These are phyloP conservation scores for Zhuqinia jingwanae DNA, from an alignment of 2,888 invertebrate species.

Conservation along the genomic window DNA sequence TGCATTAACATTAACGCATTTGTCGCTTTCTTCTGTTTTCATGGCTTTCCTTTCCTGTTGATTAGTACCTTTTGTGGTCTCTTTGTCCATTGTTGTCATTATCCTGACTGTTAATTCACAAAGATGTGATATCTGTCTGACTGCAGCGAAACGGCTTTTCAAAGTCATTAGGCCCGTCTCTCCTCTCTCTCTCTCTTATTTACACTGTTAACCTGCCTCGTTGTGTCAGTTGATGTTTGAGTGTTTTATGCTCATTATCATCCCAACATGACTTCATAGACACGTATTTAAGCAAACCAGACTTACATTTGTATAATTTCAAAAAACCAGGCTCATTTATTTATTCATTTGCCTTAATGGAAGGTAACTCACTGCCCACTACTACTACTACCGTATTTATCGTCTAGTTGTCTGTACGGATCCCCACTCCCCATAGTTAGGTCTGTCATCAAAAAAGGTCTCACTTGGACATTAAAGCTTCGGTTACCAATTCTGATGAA, in stretches of 20 bases:
- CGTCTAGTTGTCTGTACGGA: too few species aligned
- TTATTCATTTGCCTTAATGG: slow-evolving; percentile 22
- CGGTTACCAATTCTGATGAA: not conserved
- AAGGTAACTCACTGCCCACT: not conserved
- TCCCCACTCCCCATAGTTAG: not conserved
- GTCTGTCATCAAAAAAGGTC: slow-evolving; percentile 37
- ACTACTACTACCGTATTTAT: not conserved
- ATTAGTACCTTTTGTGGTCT: slow-evolving; percentile 59
- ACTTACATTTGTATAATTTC: too few species aligned
- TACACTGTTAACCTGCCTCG: not conserved
- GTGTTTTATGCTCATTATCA: slow-evolving; percentile 15
- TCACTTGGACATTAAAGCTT: not conserved
- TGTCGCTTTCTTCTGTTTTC: slow-evolving; percentile 7
- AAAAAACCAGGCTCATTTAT: slow-evolving; percentile 38
- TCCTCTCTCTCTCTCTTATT: too few species aligned
- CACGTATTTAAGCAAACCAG: not conserved
- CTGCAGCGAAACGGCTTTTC: slow-evolving; percentile 50
- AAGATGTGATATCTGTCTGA: not conserved
- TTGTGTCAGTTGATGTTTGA: slow-evolving; percentile 10
- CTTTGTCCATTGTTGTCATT: slow-evolving; percentile 27
- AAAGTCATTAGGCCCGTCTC: slow-evolving; percentile 50
- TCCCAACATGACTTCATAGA: not conserved
- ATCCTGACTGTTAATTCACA: slow-evolving; percentile 43
- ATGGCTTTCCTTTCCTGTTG: slow-evolving; percentile 29
- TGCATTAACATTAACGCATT: too few species aligned